Evolutionary conservation across 1,140 invertebrate genomes (phyloP).

Genomic region (Scaptodrosophila lebanonensis): DNA sequence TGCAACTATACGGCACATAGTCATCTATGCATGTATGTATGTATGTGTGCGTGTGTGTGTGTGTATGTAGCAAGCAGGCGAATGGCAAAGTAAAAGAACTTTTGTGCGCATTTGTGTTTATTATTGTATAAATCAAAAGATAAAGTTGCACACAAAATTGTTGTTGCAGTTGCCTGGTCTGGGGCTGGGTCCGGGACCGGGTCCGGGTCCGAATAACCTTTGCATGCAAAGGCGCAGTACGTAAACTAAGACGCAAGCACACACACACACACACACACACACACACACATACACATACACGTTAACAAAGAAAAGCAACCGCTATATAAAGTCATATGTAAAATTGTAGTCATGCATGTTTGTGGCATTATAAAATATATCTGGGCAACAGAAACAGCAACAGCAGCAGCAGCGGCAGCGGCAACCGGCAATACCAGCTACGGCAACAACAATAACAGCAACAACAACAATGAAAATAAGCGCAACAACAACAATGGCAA

Average conservation of each 20-base stretch:
- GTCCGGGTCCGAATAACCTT: constrained; percentile 26
- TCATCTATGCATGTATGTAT: too few relatives aligned
- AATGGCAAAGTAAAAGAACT: constrained; percentile 35
- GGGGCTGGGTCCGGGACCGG: constrained; percentile 3
- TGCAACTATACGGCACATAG: too few relatives aligned
- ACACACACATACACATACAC: neutral
- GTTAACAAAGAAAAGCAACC: too few relatives aligned
- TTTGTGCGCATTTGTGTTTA: constrained; percentile 61
- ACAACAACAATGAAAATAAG: neutral
- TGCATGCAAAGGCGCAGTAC: constrained; percentile 46
- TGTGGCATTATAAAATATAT: constrained; percentile 71
- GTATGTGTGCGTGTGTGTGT: too few relatives aligned
- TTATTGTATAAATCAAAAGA: constrained; percentile 72
- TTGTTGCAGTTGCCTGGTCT: constrained; percentile 5
- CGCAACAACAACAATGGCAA: constrained; percentile 23
- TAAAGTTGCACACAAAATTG: constrained; percentile 53
- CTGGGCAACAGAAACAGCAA: constrained; percentile 29
- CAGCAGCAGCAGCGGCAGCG: neutral
- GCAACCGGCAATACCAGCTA: constrained; percentile 6
- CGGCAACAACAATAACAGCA: neutral
- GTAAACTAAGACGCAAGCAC: constrained; percentile 37
- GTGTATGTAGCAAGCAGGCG: neutral
- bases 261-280: constrained; percentile 1
- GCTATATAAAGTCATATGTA: constrained; percentile 44
- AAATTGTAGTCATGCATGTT: constrained; percentile 50